Evolutionary conservation across 2,797 vertebrate genomes (phyloP).

Genomic region (Sebastolobus alascanus): DNA sequence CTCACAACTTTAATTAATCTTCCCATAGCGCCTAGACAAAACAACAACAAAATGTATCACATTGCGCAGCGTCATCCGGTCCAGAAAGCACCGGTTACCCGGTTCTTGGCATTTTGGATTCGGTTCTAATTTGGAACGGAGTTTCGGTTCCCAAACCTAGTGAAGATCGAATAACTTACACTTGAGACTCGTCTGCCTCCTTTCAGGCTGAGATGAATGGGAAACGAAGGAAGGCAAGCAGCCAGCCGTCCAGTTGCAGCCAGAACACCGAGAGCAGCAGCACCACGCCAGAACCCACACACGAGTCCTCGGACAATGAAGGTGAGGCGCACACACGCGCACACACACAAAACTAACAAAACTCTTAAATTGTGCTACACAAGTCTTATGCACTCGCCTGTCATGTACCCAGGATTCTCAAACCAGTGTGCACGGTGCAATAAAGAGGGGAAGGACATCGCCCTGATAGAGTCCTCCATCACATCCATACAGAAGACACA

Average conservation of each 20-base stretch:
- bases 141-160: no score
- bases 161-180: background rate
- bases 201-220: conserved; percentile 79
- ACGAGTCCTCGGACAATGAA: conserved; percentile 94
- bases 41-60: no score
- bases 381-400: background rate
- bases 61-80: no score
- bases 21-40: no score
- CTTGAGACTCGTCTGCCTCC: background rate
- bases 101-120: no score
- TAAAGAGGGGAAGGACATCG: conserved; percentile 89
- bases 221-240: conserved; percentile 92
- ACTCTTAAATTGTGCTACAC: background rate
- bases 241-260: conserved; percentile 95
- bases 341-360: background rate
- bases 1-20: no score
- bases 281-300: conserved; percentile 93
- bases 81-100: no score
- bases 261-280: conserved; percentile 97
- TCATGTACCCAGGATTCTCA: conserved; percentile 75
- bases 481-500: conserved; percentile 92
- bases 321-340: conserved; percentile 68
- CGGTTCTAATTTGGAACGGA: background rate
- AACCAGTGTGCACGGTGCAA: conserved; percentile 88
- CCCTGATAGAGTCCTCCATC: conserved; percentile 90